Evolutionary conservation across 2,888 invertebrate species (phyloP).

Genomic region (Copidosoma aretas): DNA sequence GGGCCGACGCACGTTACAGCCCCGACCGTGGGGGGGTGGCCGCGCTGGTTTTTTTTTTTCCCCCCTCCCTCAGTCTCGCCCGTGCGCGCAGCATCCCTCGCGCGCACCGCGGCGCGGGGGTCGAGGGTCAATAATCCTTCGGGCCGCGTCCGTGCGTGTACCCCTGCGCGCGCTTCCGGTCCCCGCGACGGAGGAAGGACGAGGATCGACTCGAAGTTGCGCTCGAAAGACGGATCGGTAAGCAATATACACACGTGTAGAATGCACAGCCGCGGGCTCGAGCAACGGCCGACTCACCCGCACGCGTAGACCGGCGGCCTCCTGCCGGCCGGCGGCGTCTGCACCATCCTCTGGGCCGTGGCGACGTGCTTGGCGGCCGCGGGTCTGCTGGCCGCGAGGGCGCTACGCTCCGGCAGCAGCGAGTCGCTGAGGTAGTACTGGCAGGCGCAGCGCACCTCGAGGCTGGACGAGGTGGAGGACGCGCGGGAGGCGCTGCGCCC

Average conservation of each 20-base stretch:
- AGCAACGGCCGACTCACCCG: conserved; percentile 49
- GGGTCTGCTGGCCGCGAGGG: conserved; percentile 69
- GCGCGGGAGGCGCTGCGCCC: conserved; percentile 17
- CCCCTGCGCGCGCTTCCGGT: too few relatives aligned
- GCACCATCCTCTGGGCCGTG: conserved; percentile 59
- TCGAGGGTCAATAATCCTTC: conserved; percentile 27
- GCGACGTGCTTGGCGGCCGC: conserved; percentile 31
- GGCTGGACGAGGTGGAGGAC: conserved; percentile 36
- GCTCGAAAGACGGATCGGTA: neutral
- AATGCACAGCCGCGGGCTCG: too few relatives aligned
- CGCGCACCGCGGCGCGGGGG: neutral
- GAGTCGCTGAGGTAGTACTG: conserved; percentile 85
- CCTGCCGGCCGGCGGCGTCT: conserved; percentile 47
- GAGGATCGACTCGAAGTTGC: too few relatives aligned
- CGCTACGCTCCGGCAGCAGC: conserved; percentile 77
- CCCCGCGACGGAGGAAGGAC: too few relatives aligned
- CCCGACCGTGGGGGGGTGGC: too few relatives aligned
- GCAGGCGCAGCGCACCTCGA: conserved; percentile 85
- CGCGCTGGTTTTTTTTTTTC: neutral
- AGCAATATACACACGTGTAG: neutral
- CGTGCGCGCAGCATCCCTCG: neutral
- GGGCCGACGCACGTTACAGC: too few relatives aligned
- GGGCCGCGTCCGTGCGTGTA: neutral
- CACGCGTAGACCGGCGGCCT: conserved; percentile 45
- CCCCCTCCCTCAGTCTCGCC: neutral